These are phyloP conservation scores for Chaunax sp. DNA, from an alignment of 2,797 vertebrate genomes.

Conservation along the genomic window DNA sequence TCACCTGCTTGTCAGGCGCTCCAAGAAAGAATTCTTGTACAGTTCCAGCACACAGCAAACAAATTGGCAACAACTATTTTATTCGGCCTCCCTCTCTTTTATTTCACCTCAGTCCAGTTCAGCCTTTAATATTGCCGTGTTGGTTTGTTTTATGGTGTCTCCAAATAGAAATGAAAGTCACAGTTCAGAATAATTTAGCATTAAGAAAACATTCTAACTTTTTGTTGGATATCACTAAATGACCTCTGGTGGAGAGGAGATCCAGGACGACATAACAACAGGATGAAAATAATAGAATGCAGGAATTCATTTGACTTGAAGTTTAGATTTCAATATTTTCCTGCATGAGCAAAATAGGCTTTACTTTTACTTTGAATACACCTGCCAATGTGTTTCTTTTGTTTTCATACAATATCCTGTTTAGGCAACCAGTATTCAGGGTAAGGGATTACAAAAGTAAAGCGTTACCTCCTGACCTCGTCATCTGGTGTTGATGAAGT, in stretches of 20 bases:
- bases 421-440: too few relatives aligned
- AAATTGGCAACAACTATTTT: slow-evolving; percentile 91
- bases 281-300: not conserved
- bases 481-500: too few relatives aligned
- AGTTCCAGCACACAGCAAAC: slow-evolving; percentile 90
- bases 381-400: too few relatives aligned
- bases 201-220: not conserved
- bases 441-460: too few relatives aligned
- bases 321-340: not conserved
- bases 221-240: not conserved
- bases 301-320: not conserved
- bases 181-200: slow-evolving; percentile 9
- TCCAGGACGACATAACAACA: not conserved
- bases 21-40: slow-evolving; percentile 89
- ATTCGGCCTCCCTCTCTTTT: slow-evolving; percentile 70
- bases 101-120: slow-evolving; percentile 18
- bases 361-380: too few relatives aligned
- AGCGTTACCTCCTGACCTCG: too few relatives aligned
- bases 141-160: slow-evolving; percentile 25
- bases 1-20: slow-evolving; percentile 94
- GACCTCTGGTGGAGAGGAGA: not conserved
- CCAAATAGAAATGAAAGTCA: slow-evolving; percentile 25
- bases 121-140: not conserved
- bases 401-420: too few relatives aligned
- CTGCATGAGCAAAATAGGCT: not conserved